Conservation (phyloP, 2,797 vertebrate genomes). For the Gila robusta region DNA sequence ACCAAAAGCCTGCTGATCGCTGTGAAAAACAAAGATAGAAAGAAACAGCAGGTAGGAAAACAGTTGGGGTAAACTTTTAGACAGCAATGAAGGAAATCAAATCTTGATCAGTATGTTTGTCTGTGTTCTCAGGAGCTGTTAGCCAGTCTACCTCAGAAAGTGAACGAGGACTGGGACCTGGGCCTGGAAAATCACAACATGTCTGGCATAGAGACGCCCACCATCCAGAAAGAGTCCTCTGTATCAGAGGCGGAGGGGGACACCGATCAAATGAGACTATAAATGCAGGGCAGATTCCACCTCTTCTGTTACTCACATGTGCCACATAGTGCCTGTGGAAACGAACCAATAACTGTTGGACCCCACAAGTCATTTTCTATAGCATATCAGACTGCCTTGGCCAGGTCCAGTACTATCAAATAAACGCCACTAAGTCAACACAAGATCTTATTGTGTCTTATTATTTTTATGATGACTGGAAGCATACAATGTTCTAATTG, state of each 20-base stretch:
- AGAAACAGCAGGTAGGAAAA: conserved; percentile 89
- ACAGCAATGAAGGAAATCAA: not conserved
- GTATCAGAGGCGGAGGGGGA: conserved; percentile 91
- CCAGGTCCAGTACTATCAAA: conserved; percentile 71
- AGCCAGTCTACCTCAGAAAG: conserved; percentile 92
- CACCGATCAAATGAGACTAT: conserved; percentile 80
- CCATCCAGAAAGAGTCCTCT: conserved; percentile 83
- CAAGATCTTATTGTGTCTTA: conserved; percentile 59
- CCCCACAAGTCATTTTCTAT: conserved; percentile 57
- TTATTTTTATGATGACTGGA: not conserved
- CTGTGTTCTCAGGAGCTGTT: conserved; percentile 85
- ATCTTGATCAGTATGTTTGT: conserved; percentile 1
- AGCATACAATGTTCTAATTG: not conserved
- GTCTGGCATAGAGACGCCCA: conserved; percentile 67
- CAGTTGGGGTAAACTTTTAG: not conserved
- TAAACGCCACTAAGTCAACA: conserved; percentile 73
- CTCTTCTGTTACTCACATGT: conserved; percentile 37
- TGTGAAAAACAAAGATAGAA: conserved; percentile 88
- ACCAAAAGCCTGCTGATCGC: conserved; percentile 91
- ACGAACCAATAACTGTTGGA: conserved; percentile 44
- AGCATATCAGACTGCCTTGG: conserved; percentile 74
- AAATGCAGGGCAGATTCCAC: conserved; percentile 7
- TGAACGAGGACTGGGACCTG: conserved; percentile 89
- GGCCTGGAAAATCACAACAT: conserved; percentile 78
- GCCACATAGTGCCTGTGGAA: conserved; percentile 63